These are phyloP conservation scores for Strigamia crassipes DNA, from an alignment of 2,888 invertebrate species.

Conservation along the genomic window DNA sequence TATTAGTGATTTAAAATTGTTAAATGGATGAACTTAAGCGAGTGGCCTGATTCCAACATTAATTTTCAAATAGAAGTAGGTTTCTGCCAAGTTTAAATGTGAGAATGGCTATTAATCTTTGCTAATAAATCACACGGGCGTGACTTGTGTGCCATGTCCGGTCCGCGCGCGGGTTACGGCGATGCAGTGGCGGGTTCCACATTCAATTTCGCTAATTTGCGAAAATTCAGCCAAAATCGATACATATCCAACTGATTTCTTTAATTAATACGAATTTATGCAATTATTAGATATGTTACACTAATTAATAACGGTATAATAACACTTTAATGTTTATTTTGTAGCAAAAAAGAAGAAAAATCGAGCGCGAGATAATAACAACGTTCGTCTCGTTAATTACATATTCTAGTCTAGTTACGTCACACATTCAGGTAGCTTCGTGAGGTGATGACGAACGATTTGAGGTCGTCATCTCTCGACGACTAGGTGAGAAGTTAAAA, in stretches of 20 bases:
- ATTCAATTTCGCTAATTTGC: not conserved
- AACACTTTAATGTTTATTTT: no score
- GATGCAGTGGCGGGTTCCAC: not conserved
- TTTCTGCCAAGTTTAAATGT: constrained; percentile 10
- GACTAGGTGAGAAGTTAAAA: constrained; percentile 5
- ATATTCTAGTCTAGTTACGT: not conserved
- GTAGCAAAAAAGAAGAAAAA: not conserved
- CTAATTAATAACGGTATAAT: not conserved
- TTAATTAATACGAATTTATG: not conserved
- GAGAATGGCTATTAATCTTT: constrained; percentile 10
- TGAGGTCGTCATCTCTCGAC: not conserved
- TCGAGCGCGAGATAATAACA: not conserved
- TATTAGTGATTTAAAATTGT: not conserved
- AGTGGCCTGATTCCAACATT: not conserved
- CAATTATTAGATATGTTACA: not conserved
- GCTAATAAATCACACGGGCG: constrained; percentile 3
- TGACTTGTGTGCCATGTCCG: constrained; percentile 10
- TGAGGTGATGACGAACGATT: constrained; percentile 4
- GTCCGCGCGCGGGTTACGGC: not conserved
- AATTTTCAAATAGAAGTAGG: not conserved
- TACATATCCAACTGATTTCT: not conserved
- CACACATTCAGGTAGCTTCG: not conserved
- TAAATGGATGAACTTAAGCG: not conserved
- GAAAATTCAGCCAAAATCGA: not conserved
- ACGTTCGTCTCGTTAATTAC: not conserved